Conservation (phyloP, 1,140 invertebrate genomes). For the Choristoneura fumiferana region DNA sequence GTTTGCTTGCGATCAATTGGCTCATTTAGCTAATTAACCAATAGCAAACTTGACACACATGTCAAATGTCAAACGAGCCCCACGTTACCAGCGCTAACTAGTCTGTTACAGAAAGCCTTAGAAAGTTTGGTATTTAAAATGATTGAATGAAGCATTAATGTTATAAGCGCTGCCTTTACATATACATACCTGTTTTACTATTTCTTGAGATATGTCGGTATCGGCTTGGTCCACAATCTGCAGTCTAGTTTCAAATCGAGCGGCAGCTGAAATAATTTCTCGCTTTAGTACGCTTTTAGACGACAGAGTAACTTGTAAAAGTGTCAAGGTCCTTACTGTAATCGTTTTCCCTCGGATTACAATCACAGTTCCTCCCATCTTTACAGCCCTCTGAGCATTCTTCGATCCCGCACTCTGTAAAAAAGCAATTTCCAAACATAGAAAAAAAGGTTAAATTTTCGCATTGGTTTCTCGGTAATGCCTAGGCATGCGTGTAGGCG, state of each 20-base stretch:
- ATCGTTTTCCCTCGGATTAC: conserved; percentile 59
- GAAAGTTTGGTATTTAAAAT: too few relatives aligned
- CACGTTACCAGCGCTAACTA: too few relatives aligned
- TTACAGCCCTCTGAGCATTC: conserved; percentile 63
- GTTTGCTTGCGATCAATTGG: too few relatives aligned
- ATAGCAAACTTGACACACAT: too few relatives aligned
- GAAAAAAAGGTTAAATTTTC: too few relatives aligned
- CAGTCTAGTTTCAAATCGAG: conserved; percentile 62
- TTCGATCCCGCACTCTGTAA: conserved; percentile 65
- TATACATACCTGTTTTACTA: conserved; percentile 58
- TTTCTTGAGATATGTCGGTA: conserved; percentile 61
- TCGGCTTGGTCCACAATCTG: conserved; percentile 57
- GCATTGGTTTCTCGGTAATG: too few relatives aligned
- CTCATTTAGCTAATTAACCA: too few relatives aligned
- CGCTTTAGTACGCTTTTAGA: neutral
- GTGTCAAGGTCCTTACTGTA: conserved; percentile 47
- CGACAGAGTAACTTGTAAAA: conserved; percentile 14
- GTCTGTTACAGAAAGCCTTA: too few relatives aligned
- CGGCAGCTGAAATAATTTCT: conserved; percentile 43
- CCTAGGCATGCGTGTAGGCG: too few relatives aligned
- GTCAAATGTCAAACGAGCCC: too few relatives aligned
- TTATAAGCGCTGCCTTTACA: neutral
- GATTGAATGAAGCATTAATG: neutral
- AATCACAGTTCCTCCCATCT: conserved; percentile 53
- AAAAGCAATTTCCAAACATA: conserved; percentile 18